phyloP scores from a whole-genome alignment of 2,797 vertebrate genomes.

The Psittacula derbiana region DNA sequence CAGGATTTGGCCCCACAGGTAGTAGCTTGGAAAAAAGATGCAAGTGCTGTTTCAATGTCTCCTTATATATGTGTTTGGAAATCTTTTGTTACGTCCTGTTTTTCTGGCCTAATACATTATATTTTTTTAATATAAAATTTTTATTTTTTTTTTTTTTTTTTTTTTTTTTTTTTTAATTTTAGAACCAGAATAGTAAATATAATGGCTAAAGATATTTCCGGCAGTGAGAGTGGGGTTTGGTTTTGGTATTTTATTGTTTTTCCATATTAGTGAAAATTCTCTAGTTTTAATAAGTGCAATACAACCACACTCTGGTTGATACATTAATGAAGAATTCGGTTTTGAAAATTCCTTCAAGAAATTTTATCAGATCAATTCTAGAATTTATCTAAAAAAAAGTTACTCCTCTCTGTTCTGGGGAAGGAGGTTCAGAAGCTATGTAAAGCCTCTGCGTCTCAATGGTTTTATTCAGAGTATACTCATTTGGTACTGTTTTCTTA shows the following conservation, averaged over 20 bases:
- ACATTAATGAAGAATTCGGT: not conserved
- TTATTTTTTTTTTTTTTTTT: accelerated
- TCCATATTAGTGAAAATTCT: not conserved
- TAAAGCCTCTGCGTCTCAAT: not conserved
- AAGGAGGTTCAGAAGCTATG: not conserved
- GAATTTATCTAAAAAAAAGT: conserved; percentile 39
- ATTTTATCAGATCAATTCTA: not conserved
- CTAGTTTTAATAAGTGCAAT: not conserved
- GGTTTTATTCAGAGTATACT: not conserved
- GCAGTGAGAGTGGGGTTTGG: not conserved
- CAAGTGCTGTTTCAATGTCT: not conserved
- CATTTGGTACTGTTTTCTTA: not conserved
- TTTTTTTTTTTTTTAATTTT: not conserved
- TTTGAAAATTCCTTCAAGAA: not conserved
- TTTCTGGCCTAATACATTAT: too few relatives aligned
- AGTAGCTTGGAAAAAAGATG: not conserved
- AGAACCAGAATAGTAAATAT: not conserved
- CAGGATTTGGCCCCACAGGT: not conserved
- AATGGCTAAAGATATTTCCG: not conserved
- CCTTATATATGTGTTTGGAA: not conserved
- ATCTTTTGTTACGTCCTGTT: not conserved
- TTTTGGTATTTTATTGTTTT: not conserved
- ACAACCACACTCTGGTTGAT: not conserved
- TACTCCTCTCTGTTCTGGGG: not conserved
- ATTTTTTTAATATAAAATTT: not conserved